Base-by-base conservation (phyloP, 1,140 invertebrate species). In the Leptestheria dahalacensis region DNA sequence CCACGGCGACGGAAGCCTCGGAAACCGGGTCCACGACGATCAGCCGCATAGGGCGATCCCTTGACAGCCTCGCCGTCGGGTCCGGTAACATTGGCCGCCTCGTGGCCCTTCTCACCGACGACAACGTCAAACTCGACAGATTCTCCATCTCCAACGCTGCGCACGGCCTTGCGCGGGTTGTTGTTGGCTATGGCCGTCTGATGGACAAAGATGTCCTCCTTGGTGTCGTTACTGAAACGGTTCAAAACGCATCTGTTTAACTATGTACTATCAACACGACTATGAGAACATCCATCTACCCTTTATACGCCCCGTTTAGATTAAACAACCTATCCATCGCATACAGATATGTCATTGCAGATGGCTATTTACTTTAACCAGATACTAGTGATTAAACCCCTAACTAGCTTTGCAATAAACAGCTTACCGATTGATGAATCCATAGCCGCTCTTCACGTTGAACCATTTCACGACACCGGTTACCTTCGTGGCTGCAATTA, bases 121-220 rank as follows among this genome's bases (percentile, higher is more conserved):
- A 99, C 96, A 61, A 99, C 94, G 75, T 97, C 95, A 77, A 99
- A 99, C 74, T 97, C 93, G 63, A 99, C 96, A 61, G 87, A 82
- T 78, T 99, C 96, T 51, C 94, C 95, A 77, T 99, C 95, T 65
- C 95, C 96, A 61, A 99, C 93, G 73, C 91, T 95, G 69, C 94
- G 84, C 65, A 98, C 90, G 69, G 89, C 88, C 78, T 99, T 99
- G 67, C 89, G 88, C 59, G 95, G 95, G 74, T 97, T 93, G 79
- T 98, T 98, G 74, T 93, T 95, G 62, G 84, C 79, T 68, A 99
- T 98, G 65, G 95, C 95, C 64, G 94, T 79, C 71, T 77, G 95
- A 79, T 99, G 96, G 63, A 99, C 94, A 79, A 99, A 99, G 62
- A 99, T 93, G 77, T 99, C 96, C 78, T 97, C 94, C 77, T 97